These are phyloP conservation scores for Naja naja DNA, from an alignment of 2,113 vertebrate species.

Conservation along the genomic window DNA sequence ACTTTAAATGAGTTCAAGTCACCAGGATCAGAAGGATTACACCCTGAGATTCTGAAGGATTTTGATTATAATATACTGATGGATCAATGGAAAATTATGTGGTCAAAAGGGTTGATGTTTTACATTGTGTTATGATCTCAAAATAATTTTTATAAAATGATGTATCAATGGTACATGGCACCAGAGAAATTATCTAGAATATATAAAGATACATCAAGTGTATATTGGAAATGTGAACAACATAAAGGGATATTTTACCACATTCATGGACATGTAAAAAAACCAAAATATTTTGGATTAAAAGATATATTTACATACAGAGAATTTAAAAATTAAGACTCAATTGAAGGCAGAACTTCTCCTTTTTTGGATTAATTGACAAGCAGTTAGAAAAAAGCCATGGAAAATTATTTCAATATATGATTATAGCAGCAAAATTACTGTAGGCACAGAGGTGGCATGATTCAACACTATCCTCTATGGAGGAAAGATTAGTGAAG, in stretches of 20 bases:
- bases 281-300: neutral
- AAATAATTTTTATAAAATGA: neutral
- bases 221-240: neutral
- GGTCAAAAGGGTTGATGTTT: neutral
- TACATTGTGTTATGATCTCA: neutral
- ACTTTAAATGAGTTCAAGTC: neutral
- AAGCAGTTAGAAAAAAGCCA: neutral
- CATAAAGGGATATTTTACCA: neutral
- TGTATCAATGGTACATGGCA: neutral
- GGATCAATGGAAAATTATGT: neutral
- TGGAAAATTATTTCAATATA: neutral
- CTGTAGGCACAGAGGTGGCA: neutral
- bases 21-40: neutral
- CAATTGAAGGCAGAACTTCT: neutral
- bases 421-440: neutral
- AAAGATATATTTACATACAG: neutral
- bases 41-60: neutral
- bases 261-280: neutral
- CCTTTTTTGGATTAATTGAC: neutral
- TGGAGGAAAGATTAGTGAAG: neutral
- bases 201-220: neutral
- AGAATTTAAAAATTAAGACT: neutral
- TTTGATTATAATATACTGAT: neutral
- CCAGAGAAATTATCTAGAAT: neutral
- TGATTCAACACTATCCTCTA: neutral